Evolutionary conservation across 1,140 invertebrate genomes (phyloP), one percentile per base, ranked within the genome.

Genomic region (Atta colombica): DNA sequence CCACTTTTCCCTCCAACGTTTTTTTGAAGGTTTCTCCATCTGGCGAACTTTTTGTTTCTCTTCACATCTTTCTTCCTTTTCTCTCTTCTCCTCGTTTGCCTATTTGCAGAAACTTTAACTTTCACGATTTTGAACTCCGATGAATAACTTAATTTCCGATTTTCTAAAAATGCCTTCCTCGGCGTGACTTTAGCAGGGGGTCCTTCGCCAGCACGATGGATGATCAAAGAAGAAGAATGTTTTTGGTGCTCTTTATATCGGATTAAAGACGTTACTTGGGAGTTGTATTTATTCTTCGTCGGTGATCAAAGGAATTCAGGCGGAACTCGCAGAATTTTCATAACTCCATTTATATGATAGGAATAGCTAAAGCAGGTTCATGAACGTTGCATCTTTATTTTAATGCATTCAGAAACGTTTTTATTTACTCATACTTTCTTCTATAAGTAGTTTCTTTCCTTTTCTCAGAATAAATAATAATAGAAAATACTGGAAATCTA

Each of bases 151-250:
- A 84, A 84, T 84, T 84, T 51, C 28, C 16, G 39, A 84, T 84
- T 84, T 84, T 84, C 39, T 61, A 74, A 82, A 82, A 74, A 60
- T 7, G 35, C 68, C 3, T 1, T 18, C 7, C 12, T 72, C 21
- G 35, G n/a, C n/a, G 58, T 60, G 7, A 25, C 25, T 74, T 16
- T 53, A 21, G 7, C 18, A 74, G 35, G 49, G 60, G 61, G n/a
- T 84, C 39, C 18, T 61, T 45, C 25, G 25, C 51, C 6, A 25
- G 14, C 39, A 84, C 8, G 25, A 82, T 6, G 25, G 53, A 16
- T 61, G 69, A 74, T 84, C 69, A 84, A 84, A 75, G 39, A 58
- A 72, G 25, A 82, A 74, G 69, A 72, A 84, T 84, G 55, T 75
- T 84, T 61, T 74, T 74, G 58, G 25, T 82, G 3, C 8, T 51